Evolutionary conservation across 2,888 invertebrate genomes (phyloP).

Genomic region (Cactoblastis cactorum): DNA sequence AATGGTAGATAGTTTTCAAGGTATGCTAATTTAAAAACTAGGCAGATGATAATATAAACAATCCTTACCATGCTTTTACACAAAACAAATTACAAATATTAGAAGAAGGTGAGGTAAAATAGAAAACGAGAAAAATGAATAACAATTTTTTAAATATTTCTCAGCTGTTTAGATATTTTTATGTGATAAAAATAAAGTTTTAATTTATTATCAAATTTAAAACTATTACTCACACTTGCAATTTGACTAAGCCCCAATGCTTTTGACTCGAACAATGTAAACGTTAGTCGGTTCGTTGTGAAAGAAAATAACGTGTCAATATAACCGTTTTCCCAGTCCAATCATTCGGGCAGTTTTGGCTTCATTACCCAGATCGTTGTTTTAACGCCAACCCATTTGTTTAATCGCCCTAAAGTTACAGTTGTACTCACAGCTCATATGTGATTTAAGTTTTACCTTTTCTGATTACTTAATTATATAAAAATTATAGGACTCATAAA

Average conservation of each 20-base stretch:
- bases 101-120: no score
- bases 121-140: no score
- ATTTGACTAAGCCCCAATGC: background rate
- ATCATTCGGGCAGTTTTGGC: conserved; percentile 46
- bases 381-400: conserved; percentile 47
- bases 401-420: no score
- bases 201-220: background rate
- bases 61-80: no score
- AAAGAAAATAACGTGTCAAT: conserved; percentile 37
- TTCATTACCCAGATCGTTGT: conserved; percentile 55
- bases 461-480: background rate
- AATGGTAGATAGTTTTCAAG: no score
- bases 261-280: conserved; percentile 30
- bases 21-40: no score
- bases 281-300: conserved; percentile 30
- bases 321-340: conserved; percentile 49
- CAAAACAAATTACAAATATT: no score
- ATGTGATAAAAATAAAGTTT: no score
- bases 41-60: no score
- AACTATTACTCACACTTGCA: background rate
- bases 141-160: no score
- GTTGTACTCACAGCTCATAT: conserved; percentile 20
- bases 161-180: no score
- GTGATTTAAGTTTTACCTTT: background rate
- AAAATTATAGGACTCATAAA: no score